phyloP scores from a whole-genome alignment of 2,797 vertebrate genomes.

The Pteronotus mesoamericanus region DNA sequence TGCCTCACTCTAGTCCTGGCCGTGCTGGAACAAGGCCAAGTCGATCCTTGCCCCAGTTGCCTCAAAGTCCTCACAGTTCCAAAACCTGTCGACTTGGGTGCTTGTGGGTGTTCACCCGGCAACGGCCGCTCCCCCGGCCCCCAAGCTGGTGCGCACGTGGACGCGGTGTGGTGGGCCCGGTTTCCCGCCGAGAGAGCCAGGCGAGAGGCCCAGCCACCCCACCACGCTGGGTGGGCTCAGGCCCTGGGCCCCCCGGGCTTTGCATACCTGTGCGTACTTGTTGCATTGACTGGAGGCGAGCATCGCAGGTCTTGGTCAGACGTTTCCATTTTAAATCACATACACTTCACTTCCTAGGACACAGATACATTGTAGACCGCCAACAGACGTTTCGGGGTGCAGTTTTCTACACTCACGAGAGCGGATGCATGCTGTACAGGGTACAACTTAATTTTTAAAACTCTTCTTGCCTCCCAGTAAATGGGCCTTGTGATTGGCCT shows the following conservation, averaged over 20 bases:
- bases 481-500: neutral
- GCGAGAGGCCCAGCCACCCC: neutral
- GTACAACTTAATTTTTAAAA: neutral
- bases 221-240: fast-evolving
- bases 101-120: neutral
- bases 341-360: neutral
- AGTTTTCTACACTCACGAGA: neutral
- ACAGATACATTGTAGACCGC: neutral
- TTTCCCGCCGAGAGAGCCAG: neutral
- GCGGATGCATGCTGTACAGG: neutral
- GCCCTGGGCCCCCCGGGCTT: neutral
- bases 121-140: neutral
- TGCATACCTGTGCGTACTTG: neutral
- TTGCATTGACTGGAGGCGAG: neutral
- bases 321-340: neutral
- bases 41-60: neutral
- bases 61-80: neutral
- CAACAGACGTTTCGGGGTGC: neutral
- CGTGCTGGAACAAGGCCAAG: neutral
- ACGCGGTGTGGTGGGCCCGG: neutral
- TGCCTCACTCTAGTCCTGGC: no score
- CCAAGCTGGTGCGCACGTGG: fast-evolving
- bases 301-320: neutral
- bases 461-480: neutral
- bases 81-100: neutral